Conservation (phyloP, 2,888 invertebrate species). For the Drosophila lutescens region DNA sequence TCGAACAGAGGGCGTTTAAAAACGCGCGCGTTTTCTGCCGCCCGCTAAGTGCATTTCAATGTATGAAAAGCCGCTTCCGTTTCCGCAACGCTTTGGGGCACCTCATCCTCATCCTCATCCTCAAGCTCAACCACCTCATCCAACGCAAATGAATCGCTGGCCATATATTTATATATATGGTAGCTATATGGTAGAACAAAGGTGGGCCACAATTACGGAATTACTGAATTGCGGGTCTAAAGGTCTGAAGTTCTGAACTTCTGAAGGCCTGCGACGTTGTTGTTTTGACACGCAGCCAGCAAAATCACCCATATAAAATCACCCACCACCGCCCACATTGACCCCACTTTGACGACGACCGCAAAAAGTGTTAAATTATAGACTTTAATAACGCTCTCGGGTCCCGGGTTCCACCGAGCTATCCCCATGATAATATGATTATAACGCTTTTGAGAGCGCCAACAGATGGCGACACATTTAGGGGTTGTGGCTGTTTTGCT, state of each 20-base stretch:
- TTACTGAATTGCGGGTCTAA: background rate
- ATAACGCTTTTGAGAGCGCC: slow-evolving; percentile 57
- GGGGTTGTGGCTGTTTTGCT: slow-evolving; percentile 1
- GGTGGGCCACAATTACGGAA: slow-evolving; percentile 27
- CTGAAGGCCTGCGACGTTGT: slow-evolving; percentile 31
- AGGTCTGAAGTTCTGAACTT: slow-evolving; percentile 8
- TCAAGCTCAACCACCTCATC: too few species aligned
- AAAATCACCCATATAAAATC: slow-evolving; percentile 14
- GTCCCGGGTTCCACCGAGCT: background rate
- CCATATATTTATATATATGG: slow-evolving; percentile 3
- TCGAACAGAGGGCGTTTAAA: slow-evolving; percentile 58
- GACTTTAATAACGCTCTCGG: slow-evolving; percentile 51
- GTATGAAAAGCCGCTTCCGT: slow-evolving; percentile 48
- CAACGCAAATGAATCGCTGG: slow-evolving; percentile 8
- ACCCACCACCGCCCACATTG: slow-evolving; percentile 21
- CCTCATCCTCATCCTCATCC: background rate
- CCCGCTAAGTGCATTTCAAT: slow-evolving; percentile 74
- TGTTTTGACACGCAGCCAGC: slow-evolving; percentile 83
- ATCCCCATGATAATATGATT: slow-evolving; percentile 40
- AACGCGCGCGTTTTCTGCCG: slow-evolving; percentile 67
- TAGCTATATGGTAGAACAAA: slow-evolving; percentile 8
- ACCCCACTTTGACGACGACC: slow-evolving; percentile 44
- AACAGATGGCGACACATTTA: slow-evolving; percentile 50
- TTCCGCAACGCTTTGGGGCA: slow-evolving; percentile 26
- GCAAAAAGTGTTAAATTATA: slow-evolving; percentile 75